Conservation (phyloP, 2,113 vertebrate species). For the Callipepla californica region DNA sequence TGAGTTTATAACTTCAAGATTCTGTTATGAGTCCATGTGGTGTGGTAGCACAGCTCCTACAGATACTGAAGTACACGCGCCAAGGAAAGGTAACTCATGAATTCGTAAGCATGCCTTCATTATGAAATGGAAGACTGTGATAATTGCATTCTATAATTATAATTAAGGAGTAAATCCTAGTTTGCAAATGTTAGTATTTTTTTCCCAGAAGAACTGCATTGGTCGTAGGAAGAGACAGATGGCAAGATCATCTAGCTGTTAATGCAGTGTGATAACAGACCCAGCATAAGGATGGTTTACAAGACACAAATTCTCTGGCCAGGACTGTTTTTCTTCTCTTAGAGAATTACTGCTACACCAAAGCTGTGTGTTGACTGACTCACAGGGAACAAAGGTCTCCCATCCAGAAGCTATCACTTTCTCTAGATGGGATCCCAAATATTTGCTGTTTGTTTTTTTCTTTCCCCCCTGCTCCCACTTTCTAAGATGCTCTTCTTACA, state of each 20-base stretch:
- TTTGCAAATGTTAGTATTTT: neutral
- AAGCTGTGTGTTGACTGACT: neutral
- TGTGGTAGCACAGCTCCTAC: slow-evolving; percentile 27
- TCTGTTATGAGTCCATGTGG: neutral
- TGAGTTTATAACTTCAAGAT: slow-evolving; percentile 6
- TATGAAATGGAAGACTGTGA: slow-evolving; percentile 1
- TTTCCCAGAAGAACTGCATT: neutral
- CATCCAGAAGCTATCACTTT: neutral
- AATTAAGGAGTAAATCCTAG: neutral
- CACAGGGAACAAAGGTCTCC: neutral
- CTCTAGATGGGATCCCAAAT: neutral
- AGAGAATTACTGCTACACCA: neutral
- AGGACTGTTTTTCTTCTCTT: neutral
- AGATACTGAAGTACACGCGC: neutral
- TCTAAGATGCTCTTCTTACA: neutral
- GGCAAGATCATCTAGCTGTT: neutral
- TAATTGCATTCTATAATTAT: neutral
- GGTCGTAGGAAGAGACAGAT: neutral
- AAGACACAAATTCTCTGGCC: neutral
- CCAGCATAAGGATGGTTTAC: neutral
- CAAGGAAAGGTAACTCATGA: slow-evolving; percentile 10
- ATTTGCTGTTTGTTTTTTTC: neutral
- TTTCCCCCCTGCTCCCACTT: neutral
- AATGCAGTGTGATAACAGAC: neutral
- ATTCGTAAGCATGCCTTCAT: neutral